Conservation (phyloP, 2,113 vertebrate genomes). For the Dicaeum eximium region DNA sequence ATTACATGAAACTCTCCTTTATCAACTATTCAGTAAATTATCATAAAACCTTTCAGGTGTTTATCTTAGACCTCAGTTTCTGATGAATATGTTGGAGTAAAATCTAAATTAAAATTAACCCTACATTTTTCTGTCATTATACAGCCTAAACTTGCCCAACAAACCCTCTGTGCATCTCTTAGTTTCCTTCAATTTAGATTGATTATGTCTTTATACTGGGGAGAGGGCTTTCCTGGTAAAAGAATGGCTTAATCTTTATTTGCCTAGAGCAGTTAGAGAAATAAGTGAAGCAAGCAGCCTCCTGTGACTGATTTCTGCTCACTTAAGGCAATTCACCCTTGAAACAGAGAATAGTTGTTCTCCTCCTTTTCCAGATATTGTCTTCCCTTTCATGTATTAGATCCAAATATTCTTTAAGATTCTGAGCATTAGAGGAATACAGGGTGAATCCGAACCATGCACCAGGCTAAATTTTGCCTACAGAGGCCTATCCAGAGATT, state of each 20-base stretch:
- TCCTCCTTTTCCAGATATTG: conserved; percentile 36
- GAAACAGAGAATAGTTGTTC: conserved; percentile 67
- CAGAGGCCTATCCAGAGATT: neutral
- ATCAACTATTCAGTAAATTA: neutral
- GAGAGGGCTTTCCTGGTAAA: conserved; percentile 60
- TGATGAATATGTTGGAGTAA: neutral
- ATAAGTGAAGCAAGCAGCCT: conserved; percentile 71
- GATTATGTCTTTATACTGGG: conserved; percentile 56
- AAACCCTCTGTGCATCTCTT: conserved; percentile 6
- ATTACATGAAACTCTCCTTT: neutral
- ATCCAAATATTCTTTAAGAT: conserved; percentile 36
- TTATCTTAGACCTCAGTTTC: neutral
- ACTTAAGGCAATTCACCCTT: conserved; percentile 62
- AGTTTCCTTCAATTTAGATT: conserved; percentile 61
- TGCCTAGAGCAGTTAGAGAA: conserved; percentile 71
- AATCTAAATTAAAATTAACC: neutral
- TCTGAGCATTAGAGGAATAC: conserved; percentile 6
- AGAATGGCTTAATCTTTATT: conserved; percentile 72
- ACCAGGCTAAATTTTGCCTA: neutral
- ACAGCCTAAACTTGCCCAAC: neutral
- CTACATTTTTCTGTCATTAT: neutral
- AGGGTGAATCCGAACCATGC: neutral
- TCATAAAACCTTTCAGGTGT: conserved; percentile 1
- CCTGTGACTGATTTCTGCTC: conserved; percentile 70
- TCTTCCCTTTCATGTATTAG: conserved; percentile 39